Evolutionary conservation across 2,113 vertebrate genomes (phyloP), one percentile per base, ranked within the genome.

Genomic region (Verasper variegatus): DNA sequence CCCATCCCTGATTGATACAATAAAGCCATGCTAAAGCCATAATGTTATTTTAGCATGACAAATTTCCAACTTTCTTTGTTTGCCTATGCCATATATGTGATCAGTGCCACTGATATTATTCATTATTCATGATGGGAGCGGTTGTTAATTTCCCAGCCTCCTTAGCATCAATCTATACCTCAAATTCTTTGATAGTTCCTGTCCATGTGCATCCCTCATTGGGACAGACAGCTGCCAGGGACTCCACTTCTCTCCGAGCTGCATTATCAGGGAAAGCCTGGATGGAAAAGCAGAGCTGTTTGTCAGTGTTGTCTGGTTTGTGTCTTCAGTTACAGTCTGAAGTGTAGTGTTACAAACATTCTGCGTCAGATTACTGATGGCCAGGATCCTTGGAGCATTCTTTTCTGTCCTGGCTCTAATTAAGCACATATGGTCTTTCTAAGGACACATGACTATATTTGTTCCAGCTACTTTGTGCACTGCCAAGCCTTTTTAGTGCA

Each of bases 251-350:
- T 83, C 97, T 94, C 2, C 97, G 95, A 0, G 98, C 97, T 0
- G 98, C 98, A 1, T 99, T 99, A 88, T 99, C 98, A 1, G 97
- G 96, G 84, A 99, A 99, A 15, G 97, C 97, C 98, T 99, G 70
- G 21, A 57, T n/a, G 17, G 60, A 68, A 31, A 68, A 67, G 58
- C n/a, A 81, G 62, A 58, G 27, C 31, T 58, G 47, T 66, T 64
- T 17, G 56, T 78, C 26, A 64, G 51, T 42, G 45, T 26, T 9
- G 40, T 31, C 21, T 67, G 12, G 20, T 68, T 57, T 26, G 12
- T 26, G 62, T 81, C 40, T 83, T 58, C 13, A 37, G 64, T 80
- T 83, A 51, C 27, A 31, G 6, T 31, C 31, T 27, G 51, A 49
- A 2, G 45, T 10, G 20, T 74, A 2, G 21, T 12, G 42, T 80